phyloP scores from a whole-genome alignment of 2,113 vertebrate species.

The Caretta caretta region DNA sequence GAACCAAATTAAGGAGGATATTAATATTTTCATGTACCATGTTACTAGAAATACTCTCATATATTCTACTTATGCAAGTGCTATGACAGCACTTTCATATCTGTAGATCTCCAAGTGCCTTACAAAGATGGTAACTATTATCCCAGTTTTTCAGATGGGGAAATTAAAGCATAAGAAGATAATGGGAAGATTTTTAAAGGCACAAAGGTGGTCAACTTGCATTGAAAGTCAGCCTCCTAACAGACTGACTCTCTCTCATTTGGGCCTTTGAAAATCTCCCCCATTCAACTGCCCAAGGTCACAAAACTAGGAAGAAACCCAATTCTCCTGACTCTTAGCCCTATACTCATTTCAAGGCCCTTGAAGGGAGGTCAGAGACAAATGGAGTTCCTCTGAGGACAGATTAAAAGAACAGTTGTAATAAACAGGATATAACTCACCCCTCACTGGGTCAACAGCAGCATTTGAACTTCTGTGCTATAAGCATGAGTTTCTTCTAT shows the following conservation, averaged over 20 bases:
- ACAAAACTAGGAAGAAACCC: not conserved
- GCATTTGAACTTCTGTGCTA: not conserved
- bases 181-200: not conserved
- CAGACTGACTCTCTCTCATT: too few relatives aligned
- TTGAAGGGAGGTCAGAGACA: not conserved
- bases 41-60: not conserved
- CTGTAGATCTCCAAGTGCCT: not conserved
- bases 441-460: not conserved
- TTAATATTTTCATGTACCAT: not conserved
- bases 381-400: not conserved
- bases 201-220: not conserved
- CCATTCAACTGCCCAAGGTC: rapidly evolving
- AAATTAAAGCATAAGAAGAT: not conserved
- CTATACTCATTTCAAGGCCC: not conserved
- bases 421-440: not conserved
- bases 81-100: not conserved
- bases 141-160: not conserved
- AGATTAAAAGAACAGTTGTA: not conserved
- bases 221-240: not conserved
- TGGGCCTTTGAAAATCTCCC: not conserved
- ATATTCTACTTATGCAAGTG: not conserved
- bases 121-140: not conserved
- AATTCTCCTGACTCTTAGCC: not conserved
- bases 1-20: not conserved
- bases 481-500: not conserved